Base-by-base conservation (phyloP, 2,797 vertebrate species). In the Neosilurus mollespiculum region DNA sequence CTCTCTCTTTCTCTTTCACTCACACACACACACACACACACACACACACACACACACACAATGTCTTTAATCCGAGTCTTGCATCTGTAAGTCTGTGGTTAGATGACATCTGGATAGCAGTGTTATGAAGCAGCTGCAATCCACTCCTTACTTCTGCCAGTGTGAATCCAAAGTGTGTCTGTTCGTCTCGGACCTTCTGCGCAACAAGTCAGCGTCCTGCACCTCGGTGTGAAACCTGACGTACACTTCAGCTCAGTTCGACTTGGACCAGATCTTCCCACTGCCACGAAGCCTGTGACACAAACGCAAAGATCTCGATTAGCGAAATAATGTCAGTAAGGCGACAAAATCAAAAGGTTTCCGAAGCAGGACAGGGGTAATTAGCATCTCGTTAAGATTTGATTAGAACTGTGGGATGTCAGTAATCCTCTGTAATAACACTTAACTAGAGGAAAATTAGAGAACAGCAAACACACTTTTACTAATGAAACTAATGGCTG, bases 201-300 rank as follows among this genome's bases (percentile, higher is more conserved):
- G 18, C 67, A 58, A 16, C 37, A 72, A 26, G 53, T 56, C 80
- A 5, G 80, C 34, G 59, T 67, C 34, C 80, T 22, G 72, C 51
- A 54, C 76, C 76, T 62, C 5, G 11, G 51, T 69, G 24, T 9
- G 53, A 58, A 18, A 30, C 22, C 59, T 15, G 24, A 65, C 49
- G 26, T 51, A 69, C 53, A 78, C 75, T 59, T n/a, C 61, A 54
- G 77, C 87, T 96, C 93, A 98, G 93, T 98, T 98, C 61, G 97
- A 99, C 91, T 98, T 98, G 88, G 97, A 99, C 97, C 97, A 98
- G 92, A 99, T 98, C 94, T 99, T 99, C 80, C 97, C 96, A 0
- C 97, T 99, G 91, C 97, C 97, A n/a, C 97, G 96, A 90, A 98
- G 95, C 91, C 97, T 98, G 93, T 37, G 81, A 83, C 78, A 89